A percentile compares a stretch with the other conserved stretches of the same genome.
Evolutionary conservation across 2,797 vertebrate species (phyloP).

Genomic region (Leptoclinus maculatus): DNA sequence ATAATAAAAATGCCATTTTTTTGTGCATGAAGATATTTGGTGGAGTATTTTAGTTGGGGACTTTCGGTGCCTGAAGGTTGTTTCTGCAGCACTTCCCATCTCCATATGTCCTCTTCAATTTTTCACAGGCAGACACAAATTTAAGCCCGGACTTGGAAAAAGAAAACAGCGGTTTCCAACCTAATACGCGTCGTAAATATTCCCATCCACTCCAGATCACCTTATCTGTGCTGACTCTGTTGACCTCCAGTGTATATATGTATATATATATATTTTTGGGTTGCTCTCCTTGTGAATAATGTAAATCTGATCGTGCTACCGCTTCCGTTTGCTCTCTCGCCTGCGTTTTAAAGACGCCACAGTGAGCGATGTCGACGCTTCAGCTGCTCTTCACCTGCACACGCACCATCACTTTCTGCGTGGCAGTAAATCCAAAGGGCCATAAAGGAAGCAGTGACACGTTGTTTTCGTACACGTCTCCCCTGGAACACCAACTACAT

Average conservation of each 20-base stretch:
- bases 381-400: background rate
- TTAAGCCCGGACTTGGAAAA: background rate
- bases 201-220: background rate
- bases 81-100: background rate
- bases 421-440: background rate
- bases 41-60: background rate
- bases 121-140: background rate
- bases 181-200: background rate
- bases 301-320: background rate
- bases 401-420: background rate
- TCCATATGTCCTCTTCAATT: conserved; percentile 16
- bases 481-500: background rate
- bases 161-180: background rate
- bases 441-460: conserved; percentile 7
- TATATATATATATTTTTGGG: background rate
- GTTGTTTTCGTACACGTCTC: conserved; percentile 3
- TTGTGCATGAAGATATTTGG: background rate
- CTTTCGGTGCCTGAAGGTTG: conserved; percentile 13
- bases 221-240: background rate
- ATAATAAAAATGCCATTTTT: background rate
- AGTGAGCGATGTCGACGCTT: background rate
- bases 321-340: background rate
- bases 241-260: background rate
- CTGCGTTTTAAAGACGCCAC: background rate
- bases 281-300: background rate